These are phyloP conservation scores for Drosophila trapezifrons DNA, from an alignment of 1,140 invertebrate species.

Conservation along the genomic window DNA sequence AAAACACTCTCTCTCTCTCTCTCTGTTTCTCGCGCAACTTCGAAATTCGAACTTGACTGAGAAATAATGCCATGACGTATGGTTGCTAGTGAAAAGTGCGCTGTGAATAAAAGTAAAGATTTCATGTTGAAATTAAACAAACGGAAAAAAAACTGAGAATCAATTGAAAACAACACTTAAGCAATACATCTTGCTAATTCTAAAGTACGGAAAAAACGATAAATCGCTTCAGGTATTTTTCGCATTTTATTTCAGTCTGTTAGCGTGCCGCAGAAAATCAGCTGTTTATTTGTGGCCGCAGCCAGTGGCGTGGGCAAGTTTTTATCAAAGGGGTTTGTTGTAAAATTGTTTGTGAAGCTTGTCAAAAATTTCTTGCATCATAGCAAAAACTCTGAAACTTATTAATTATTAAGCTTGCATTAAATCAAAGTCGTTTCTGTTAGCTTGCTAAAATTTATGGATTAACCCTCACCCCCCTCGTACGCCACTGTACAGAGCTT, in stretches of 20 bases:
- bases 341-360: no score
- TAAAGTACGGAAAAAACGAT: no score
- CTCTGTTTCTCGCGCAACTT: slow-evolving; percentile 9
- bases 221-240: not conserved
- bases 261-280: slow-evolving; percentile 24
- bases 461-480: not conserved
- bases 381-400: no score
- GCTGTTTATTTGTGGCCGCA: slow-evolving; percentile 33
- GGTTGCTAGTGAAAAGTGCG: slow-evolving; percentile 74
- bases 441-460: no score
- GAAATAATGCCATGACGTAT: slow-evolving; percentile 23
- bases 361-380: no score
- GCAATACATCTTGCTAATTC: not conserved
- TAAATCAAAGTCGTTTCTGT: not conserved
- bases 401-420: not conserved
- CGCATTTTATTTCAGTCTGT: not conserved
- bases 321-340: not conserved
- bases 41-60: slow-evolving; percentile 56
- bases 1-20: slow-evolving; percentile 3
- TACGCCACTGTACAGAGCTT: slow-evolving; percentile 10
- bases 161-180: not conserved
- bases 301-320: slow-evolving; percentile 4
- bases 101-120: slow-evolving; percentile 48
- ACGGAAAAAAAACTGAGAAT: not conserved
- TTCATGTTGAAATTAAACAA: not conserved